Evolutionary conservation across 2,888 invertebrate genomes (phyloP).

Genomic region (Calameuta idolon): DNA sequence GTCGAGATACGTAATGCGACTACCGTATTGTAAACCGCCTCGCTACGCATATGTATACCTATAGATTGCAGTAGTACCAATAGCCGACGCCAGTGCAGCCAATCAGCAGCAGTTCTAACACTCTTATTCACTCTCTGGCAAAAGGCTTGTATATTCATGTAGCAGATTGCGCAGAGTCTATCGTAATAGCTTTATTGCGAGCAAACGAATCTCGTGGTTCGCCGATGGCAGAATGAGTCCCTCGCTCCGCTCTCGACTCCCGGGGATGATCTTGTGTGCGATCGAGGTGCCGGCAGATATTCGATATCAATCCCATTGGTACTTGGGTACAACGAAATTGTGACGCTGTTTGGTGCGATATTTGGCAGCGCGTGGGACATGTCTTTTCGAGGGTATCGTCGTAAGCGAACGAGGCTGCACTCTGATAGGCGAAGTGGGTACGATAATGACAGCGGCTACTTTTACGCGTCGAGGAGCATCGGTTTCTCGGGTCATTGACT

Average conservation of each 20-base stretch:
- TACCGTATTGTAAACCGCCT: not conserved
- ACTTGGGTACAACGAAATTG: not conserved
- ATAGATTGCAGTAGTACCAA: not conserved
- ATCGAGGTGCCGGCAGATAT: not conserved
- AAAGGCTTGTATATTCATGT: not conserved
- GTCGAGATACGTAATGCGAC: not conserved
- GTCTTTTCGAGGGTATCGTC: not conserved
- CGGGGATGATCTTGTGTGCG: not conserved
- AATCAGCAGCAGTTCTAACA: not conserved
- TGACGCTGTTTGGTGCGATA: not conserved
- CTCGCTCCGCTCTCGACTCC: not conserved
- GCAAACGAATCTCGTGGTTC: conserved; percentile 25
- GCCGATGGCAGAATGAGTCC: not conserved
- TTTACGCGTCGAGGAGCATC: not conserved
- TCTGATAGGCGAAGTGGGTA: not conserved
- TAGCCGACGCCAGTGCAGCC: not conserved
- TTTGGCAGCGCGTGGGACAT: not conserved
- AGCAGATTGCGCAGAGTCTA: not conserved
- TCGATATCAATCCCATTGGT: not conserved
- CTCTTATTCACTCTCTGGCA: not conserved
- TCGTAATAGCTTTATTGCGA: conserved; percentile 39
- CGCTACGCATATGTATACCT: not conserved
- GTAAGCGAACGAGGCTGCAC: not conserved
- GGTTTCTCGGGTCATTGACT: not conserved
- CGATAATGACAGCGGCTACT: not conserved